Base-by-base conservation (phyloP, 64 coral and sea anemone genomes). In the Orbicella faveolata region DNA sequence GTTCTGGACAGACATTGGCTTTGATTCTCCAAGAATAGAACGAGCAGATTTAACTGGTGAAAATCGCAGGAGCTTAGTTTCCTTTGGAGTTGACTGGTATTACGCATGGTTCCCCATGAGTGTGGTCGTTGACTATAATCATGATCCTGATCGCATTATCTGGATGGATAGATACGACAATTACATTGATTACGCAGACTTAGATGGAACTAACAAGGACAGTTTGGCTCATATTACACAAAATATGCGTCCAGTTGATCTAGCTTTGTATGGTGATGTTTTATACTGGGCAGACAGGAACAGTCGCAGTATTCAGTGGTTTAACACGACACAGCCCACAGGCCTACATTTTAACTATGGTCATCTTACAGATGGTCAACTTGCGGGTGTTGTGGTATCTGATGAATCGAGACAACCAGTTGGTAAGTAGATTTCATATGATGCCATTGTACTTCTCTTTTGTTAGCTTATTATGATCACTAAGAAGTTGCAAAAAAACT, bases 1-100 rank as follows among this genome's bases (percentile, higher is more conserved):
- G 13, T 92, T 92, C 76, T 92, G 83, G 61, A 92, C 90, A 54
- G 90, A 87, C 51, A 62, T n/a, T 57, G 83, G 84, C 1, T 41
- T 13, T 41, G 20, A 12, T 16, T 2, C 30, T 65, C 83, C 90
- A 63, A 76, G 76, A 34, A 87, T 92, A 21, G 83, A 87, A 72
- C 90, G 90, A 26, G 21, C 84, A 11, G 52, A 84, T 25, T 61
- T 92, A 39, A 51, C 75, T 9, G 90, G 90, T 34, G 62, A 87
- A 19, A 36, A 92, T 9, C 75, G 83, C 34, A 4, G 2, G 39
- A 18, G 23, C 6, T 36, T 92, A 2, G 30, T 92, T 51, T 5
- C 37, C 9, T 65, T 69, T 48, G 75, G 30, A 10, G 1, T 66
- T 9, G 8, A 21, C 0, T 86, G 81, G 61, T 70, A 16, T 21